Evolutionary conservation across 2,797 vertebrate species (phyloP).

Genomic region (Antennarius maculatus): DNA sequence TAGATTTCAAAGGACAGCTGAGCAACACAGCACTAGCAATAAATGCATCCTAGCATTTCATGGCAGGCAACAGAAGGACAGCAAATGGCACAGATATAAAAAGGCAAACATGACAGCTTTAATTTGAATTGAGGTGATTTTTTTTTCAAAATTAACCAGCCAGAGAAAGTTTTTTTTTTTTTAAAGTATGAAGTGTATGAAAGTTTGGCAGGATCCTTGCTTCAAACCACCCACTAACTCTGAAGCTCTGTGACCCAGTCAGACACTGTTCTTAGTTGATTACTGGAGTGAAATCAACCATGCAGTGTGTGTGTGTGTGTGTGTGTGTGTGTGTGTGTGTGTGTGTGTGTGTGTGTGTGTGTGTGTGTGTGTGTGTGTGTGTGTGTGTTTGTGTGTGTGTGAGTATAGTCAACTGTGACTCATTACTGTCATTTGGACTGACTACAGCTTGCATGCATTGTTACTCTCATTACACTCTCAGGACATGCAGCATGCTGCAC

Average conservation of each 20-base stretch:
- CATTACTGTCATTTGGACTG: conserved; percentile 29
- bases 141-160: not conserved
- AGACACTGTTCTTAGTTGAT: conserved; percentile 31
- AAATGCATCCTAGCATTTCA: not conserved
- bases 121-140: not conserved
- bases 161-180: not conserved
- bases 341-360: conserved; percentile 4
- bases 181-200: not conserved
- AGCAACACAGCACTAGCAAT: not conserved
- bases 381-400: not conserved
- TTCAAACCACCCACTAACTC: conserved; percentile 26
- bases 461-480: conserved; percentile 40
- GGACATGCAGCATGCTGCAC: conserved; percentile 28
- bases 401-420: conserved; percentile 7
- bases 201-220: conserved; percentile 14
- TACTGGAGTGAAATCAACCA: conserved; percentile 32
- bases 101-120: not conserved
- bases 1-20: not conserved
- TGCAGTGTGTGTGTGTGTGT: conserved; percentile 23
- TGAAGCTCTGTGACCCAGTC: conserved; percentile 41
- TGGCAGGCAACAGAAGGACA: not conserved
- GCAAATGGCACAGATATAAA: not conserved
- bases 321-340: not conserved
- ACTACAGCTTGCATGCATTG: conserved; percentile 26
- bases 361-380: conserved; percentile 20